These are phyloP conservation scores for Calliopum simillimum DNA, from an alignment of 2,888 invertebrate genomes.

Conservation along the genomic window DNA sequence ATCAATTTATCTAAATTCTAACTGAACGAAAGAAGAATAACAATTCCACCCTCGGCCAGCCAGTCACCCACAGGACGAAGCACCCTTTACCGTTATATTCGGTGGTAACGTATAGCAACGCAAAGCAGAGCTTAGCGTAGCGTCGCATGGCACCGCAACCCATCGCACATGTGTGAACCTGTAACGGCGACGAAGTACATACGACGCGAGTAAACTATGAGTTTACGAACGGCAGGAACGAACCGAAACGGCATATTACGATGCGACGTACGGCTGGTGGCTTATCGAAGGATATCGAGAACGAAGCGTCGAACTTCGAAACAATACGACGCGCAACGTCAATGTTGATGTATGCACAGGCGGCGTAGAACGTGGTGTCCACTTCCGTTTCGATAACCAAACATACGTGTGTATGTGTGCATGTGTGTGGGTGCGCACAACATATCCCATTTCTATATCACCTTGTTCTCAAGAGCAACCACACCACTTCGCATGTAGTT, in stretches of 20 bases:
- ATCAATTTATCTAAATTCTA: slow-evolving; percentile 36
- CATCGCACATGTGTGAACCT: slow-evolving; percentile 24
- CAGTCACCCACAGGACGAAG: slow-evolving; percentile 17
- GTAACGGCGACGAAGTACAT: slow-evolving; percentile 3
- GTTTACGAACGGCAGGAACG: not conserved
- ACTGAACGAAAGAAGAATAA: slow-evolving; percentile 22
- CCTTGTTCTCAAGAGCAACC: slow-evolving; percentile 18
- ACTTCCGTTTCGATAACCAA: slow-evolving; percentile 18
- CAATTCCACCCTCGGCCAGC: not conserved
- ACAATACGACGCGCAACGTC: slow-evolving; percentile 24
- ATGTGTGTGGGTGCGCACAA: slow-evolving; percentile 23
- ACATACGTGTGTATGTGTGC: not conserved
- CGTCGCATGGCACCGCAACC: slow-evolving; percentile 14
- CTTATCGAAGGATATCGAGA: slow-evolving; percentile 33
- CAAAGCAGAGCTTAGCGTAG: not conserved
- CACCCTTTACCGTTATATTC: slow-evolving; percentile 25
- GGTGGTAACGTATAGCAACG: slow-evolving; percentile 12
- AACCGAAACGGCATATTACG: not conserved
- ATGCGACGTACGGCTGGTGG: not conserved
- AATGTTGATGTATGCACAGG: slow-evolving; percentile 23
- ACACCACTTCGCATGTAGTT: slow-evolving; percentile 1
- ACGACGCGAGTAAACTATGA: slow-evolving; percentile 15
- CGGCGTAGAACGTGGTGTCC: slow-evolving; percentile 20
- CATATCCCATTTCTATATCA: slow-evolving; percentile 4
- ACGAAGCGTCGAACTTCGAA: slow-evolving; percentile 23